Percentiles rank a stretch among this genome's conserved stretches.
phyloP scores from a whole-genome alignment of 2,888 invertebrate genomes.

The Pomacea canaliculata region DNA sequence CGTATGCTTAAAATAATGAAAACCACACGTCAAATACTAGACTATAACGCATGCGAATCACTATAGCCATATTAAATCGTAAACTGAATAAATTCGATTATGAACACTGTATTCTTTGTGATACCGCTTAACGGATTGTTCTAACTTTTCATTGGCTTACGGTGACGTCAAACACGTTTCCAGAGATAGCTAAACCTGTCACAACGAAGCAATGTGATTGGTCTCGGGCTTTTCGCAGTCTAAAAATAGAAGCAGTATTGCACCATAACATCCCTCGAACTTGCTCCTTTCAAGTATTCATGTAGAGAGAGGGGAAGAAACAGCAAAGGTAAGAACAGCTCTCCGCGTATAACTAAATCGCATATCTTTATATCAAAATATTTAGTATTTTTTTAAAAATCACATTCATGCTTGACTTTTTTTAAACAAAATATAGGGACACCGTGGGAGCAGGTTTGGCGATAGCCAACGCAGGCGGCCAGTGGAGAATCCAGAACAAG shows the following conservation, averaged over 20 bases:
- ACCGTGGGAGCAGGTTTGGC: conserved; percentile 25
- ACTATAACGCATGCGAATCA: no score
- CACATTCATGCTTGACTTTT: conserved; percentile 1
- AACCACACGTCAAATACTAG: no score
- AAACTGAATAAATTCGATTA: no score
- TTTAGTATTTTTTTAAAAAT: not conserved
- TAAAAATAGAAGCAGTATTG: conserved; percentile 50
- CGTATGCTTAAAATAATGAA: no score
- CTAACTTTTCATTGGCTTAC: conserved; percentile 9
- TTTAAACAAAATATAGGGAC: conserved; percentile 9
- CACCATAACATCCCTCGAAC: conserved; percentile 44
- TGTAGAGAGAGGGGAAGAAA: conserved; percentile 40
- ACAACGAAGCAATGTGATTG: conserved; percentile 29
- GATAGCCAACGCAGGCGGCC: conserved; percentile 16
- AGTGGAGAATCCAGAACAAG: conserved; percentile 15
- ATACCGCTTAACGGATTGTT: no score
- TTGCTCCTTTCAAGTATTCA: conserved; percentile 43
- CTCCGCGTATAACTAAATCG: no score
- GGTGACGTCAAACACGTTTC: conserved; percentile 15
- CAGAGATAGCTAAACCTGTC: conserved; percentile 21
- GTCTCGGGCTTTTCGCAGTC: conserved; percentile 30
- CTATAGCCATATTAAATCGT: no score
- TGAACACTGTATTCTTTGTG: no score
- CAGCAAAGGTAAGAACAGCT: conserved; percentile 11
- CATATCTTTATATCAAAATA: not conserved